Conservation (phyloP, 2,888 invertebrate species). For the Xestia sexstrigata region DNA sequence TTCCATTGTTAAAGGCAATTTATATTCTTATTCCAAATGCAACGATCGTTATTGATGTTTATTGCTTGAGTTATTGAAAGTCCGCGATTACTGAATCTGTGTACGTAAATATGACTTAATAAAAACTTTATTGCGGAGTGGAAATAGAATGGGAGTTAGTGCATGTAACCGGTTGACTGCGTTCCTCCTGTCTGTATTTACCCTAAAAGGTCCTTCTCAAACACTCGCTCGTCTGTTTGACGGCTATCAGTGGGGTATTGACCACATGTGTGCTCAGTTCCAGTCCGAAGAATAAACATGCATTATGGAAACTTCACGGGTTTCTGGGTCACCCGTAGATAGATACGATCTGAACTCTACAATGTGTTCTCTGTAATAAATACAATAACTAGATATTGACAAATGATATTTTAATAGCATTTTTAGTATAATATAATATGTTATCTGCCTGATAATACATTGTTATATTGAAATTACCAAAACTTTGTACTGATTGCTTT, state of each 20-base stretch:
- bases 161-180: conserved; percentile 29
- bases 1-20: conserved; percentile 39
- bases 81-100: conserved; percentile 22
- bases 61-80: conserved; percentile 25
- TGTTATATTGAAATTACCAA: too few relatives aligned
- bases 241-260: conserved; percentile 37
- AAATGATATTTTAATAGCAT: background rate
- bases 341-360: background rate
- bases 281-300: conserved; percentile 20
- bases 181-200: conserved; percentile 26
- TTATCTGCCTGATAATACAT: too few relatives aligned
- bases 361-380: background rate
- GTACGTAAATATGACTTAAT: conserved; percentile 8
- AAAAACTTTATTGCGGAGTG: conserved; percentile 19
- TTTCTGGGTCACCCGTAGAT: background rate
- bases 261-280: conserved; percentile 22
- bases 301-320: background rate
- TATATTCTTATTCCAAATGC: conserved; percentile 37
- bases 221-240: conserved; percentile 39
- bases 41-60: conserved; percentile 40
- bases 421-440: too few relatives aligned
- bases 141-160: conserved; percentile 27
- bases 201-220: conserved; percentile 46
- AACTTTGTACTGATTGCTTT: background rate
- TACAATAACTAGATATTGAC: background rate